These are phyloP conservation scores for Chaetogeoica ovagalla DNA, from an alignment of 2,888 invertebrate species.

Conservation along the genomic window DNA sequence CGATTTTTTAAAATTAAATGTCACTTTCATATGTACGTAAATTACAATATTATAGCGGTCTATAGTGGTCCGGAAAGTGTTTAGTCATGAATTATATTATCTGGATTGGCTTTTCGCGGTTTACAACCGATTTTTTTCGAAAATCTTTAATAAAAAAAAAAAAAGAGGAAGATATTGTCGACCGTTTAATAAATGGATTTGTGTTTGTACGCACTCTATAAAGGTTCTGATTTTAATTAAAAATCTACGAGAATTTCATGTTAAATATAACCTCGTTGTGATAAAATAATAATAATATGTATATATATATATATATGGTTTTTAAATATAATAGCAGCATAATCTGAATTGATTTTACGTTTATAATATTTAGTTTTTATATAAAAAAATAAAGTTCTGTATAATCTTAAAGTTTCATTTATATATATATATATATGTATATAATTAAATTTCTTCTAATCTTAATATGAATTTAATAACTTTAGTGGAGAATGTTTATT, in stretches of 20 bases:
- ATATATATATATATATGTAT: no score
- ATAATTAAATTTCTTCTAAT: no score
- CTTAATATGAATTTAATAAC: no score
- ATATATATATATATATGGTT: no score
- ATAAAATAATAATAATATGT: neutral
- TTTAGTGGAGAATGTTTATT: no score
- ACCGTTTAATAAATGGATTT: neutral
- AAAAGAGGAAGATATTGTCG: neutral
- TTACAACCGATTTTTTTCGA: neutral
- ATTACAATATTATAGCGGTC: neutral
- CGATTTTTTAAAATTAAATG: neutral
- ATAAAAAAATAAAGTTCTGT: no score
- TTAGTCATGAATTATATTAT: neutral
- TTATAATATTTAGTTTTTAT: no score
- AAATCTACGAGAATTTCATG: neutral
- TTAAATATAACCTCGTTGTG: neutral
- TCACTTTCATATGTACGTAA: neutral
- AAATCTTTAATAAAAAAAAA: neutral
- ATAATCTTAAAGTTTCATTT: no score
- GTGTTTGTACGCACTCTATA: neutral
- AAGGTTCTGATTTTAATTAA: neutral
- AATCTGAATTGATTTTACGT: no score
- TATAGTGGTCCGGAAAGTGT: no score
- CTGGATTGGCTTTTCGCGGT: neutral
- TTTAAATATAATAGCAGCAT: no score